phyloP scores from a whole-genome alignment of 2,888 invertebrate species.

The Mystacides longicornis region DNA sequence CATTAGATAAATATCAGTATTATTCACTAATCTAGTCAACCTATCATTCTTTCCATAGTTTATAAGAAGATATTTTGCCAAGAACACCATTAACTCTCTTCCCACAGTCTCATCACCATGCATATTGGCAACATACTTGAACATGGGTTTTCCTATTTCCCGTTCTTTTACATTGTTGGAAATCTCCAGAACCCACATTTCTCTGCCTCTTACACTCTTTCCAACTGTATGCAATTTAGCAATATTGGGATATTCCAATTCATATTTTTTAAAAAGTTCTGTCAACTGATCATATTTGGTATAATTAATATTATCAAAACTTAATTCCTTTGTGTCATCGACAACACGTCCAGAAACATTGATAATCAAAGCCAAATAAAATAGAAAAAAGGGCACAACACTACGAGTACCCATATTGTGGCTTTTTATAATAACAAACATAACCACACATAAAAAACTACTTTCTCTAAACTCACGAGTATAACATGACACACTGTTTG shows the following conservation, averaged over 20 bases:
- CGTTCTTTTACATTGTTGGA: slow-evolving; percentile 55
- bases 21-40: slow-evolving; percentile 71
- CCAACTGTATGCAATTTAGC: slow-evolving; percentile 73
- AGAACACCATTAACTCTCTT: slow-evolving; percentile 70
- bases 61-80: slow-evolving; percentile 75
- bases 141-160: slow-evolving; percentile 69
- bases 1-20: slow-evolving; percentile 90
- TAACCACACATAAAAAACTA: neutral
- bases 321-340: slow-evolving; percentile 9
- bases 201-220: slow-evolving; percentile 71
- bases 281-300: slow-evolving; percentile 64
- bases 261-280: slow-evolving; percentile 54
- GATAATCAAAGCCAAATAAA: neutral
- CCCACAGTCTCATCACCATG: slow-evolving; percentile 93
- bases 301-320: slow-evolving; percentile 45
- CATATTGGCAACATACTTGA: slow-evolving; percentile 94
- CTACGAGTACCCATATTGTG: slow-evolving; percentile 17
- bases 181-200: slow-evolving; percentile 76
- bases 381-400: neutral
- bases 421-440: neutral
- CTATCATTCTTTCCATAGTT: slow-evolving; percentile 65
- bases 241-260: slow-evolving; percentile 58
- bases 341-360: slow-evolving; percentile 5
- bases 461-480: no score
- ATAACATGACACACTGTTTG: no score